phyloP scores from a whole-genome alignment of 2,888 invertebrate species.

The Platypus cylindrus region DNA sequence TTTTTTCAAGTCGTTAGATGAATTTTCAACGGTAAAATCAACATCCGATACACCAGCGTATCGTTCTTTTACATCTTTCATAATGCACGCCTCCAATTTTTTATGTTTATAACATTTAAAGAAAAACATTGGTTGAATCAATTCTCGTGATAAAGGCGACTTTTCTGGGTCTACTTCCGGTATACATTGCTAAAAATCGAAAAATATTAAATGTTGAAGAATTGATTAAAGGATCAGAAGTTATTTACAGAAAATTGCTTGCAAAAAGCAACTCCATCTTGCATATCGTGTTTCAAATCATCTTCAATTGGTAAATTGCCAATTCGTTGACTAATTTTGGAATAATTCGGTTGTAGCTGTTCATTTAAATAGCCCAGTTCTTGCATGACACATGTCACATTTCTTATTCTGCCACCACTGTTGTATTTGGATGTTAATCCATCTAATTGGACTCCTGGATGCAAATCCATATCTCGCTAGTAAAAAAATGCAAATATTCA shows the following conservation, averaged over 20 bases:
- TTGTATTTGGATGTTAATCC: constrained; percentile 41
- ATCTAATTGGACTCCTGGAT: constrained; percentile 49
- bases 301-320: constrained; percentile 46
- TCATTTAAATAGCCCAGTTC: constrained; percentile 55
- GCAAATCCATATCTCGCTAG: constrained; percentile 49
- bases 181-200: constrained; percentile 48
- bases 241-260: constrained; percentile 52
- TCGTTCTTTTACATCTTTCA: constrained; percentile 56
- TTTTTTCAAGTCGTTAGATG: constrained; percentile 35
- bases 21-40: constrained; percentile 40
- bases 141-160: constrained; percentile 48
- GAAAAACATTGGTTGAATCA: constrained; percentile 57
- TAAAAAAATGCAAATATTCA: no score
- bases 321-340: constrained; percentile 49
- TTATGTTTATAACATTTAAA: constrained; percentile 64
- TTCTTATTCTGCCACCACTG: constrained; percentile 41
- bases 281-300: constrained; percentile 51
- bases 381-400: constrained; percentile 60
- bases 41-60: constrained; percentile 43
- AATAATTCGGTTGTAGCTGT: constrained; percentile 53
- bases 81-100: constrained; percentile 57
- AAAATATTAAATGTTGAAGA: not conserved
- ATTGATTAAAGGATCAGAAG: not conserved
- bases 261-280: constrained; percentile 53
- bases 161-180: constrained; percentile 52